These are phyloP conservation scores for Muscina levida DNA, from an alignment of 2,888 invertebrate genomes.

Conservation along the genomic window DNA sequence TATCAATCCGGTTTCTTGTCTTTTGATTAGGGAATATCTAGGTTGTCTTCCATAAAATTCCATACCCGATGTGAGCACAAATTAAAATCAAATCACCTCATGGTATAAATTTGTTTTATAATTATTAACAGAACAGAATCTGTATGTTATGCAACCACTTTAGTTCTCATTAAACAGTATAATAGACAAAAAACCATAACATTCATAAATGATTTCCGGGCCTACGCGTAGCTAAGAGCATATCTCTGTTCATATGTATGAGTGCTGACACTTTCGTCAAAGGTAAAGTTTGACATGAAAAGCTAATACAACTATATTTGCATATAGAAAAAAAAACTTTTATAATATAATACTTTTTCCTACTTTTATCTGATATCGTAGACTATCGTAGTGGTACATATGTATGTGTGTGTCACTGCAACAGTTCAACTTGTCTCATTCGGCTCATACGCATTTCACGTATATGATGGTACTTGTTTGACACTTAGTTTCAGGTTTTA, in stretches of 20 bases:
- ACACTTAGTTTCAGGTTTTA: slow-evolving; percentile 37
- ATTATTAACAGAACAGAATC: too few species aligned
- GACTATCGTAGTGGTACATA: neutral
- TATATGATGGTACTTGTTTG: slow-evolving; percentile 51
- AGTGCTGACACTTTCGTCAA: neutral
- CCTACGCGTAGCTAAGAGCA: slow-evolving; percentile 15
- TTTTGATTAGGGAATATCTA: too few species aligned
- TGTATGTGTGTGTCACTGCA: neutral
- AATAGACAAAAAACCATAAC: neutral
- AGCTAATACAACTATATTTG: slow-evolving; percentile 15
- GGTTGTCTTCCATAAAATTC: too few species aligned
- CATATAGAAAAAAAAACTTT: slow-evolving; percentile 39
- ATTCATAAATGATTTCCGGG: slow-evolving; percentile 10
- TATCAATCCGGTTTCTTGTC: too few species aligned
- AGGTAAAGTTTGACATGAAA: slow-evolving; percentile 8
- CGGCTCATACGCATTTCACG: slow-evolving; percentile 31
- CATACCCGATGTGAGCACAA: too few species aligned
- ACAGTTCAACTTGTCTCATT: too few species aligned
- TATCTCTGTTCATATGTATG: neutral
- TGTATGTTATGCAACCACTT: too few species aligned
- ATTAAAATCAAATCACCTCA: too few species aligned
- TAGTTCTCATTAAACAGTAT: too few species aligned
- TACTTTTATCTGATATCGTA: neutral
- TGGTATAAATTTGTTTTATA: too few species aligned
- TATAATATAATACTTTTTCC: slow-evolving; percentile 29